Base-by-base conservation (phyloP, 2,888 invertebrate genomes). In the Philereme transversata region DNA sequence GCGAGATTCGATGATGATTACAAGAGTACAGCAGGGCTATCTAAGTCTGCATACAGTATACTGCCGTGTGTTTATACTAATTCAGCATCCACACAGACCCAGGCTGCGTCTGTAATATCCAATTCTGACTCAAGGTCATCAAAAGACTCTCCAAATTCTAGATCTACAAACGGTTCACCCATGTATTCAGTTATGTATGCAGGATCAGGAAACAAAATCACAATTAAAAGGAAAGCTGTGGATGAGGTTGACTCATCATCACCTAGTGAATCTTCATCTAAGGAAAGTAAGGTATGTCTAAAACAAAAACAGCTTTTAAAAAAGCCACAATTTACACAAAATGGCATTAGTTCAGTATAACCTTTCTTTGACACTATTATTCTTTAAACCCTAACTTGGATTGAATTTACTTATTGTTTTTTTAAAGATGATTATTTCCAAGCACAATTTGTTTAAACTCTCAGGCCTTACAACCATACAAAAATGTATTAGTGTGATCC, bases 141-240 rank as follows among this genome's bases (percentile, higher is more conserved):
- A 41, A 87, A 86, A 77, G 86, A 84, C 68, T 89, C 88, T 4
- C 88, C 90, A 44, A 88, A 82, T 71, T 84, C 88, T 50, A 85
- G 86, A 79, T 78, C 84, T 67, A 84, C 89, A 54, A 90, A 91
- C 75, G 90, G 91, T 44, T 87, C 89, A 38, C 86, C 91, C 49
- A 74, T 88, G 80, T 96, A 96, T 86, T 96, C 96, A 65, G 96
- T 97, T 49, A 94, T 96, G 93, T 96, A 96, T 86, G 95, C 96
- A 56, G 96, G 96, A 10, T 94, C 95, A 69, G 96, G 96, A 55
- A 96, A 96, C 83, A 97, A 97, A 93, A 96, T 97, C 73, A 97
- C 96, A 49, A 96, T 97, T 70, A 97, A 96, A 83, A 93, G 96
- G 71, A 96, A 96, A 92, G 94, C 94, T 59, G 90, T 94, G 4